phyloP scores from a whole-genome alignment of 2,113 vertebrate genomes.

The Mus spicilegus region DNA sequence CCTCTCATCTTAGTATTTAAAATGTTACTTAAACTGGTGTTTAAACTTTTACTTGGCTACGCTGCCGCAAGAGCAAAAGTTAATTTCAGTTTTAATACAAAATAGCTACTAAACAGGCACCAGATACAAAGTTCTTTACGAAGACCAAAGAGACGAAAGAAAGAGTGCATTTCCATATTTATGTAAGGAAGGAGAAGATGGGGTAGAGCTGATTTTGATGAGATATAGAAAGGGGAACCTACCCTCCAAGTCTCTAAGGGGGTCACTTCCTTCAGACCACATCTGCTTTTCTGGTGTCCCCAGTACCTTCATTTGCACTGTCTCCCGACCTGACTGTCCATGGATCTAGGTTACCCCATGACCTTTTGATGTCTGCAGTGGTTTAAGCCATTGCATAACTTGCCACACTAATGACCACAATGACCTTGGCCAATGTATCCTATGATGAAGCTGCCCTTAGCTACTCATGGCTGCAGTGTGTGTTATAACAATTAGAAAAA shows the following conservation, averaged over 20 bases:
- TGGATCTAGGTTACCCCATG: not conserved
- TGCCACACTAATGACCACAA: not conserved
- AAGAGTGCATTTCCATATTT: not conserved
- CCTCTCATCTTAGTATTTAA: not conserved
- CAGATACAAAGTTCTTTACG: not conserved
- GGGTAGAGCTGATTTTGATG: not conserved
- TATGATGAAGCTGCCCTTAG: not conserved
- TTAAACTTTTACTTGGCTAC: slow-evolving; percentile 5
- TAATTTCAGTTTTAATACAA: slow-evolving; percentile 36
- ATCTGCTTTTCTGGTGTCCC: not conserved
- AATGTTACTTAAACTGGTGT: not conserved
- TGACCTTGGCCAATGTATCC: not conserved
- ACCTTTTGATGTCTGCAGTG: not conserved
- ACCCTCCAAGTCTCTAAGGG: not conserved
- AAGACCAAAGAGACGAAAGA: not conserved
- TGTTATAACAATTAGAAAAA: not conserved
- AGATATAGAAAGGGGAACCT: not conserved
- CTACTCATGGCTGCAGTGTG: not conserved
- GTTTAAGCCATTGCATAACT: not conserved
- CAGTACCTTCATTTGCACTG: not conserved
- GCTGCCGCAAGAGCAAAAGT: not conserved
- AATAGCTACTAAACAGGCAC: not conserved
- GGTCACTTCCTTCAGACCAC: not conserved
- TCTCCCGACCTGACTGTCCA: not conserved
- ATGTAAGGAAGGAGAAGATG: no score